These are phyloP conservation scores for Tetramorium alpestre DNA, from an alignment of 1,140 invertebrate genomes.

Conservation along the genomic window DNA sequence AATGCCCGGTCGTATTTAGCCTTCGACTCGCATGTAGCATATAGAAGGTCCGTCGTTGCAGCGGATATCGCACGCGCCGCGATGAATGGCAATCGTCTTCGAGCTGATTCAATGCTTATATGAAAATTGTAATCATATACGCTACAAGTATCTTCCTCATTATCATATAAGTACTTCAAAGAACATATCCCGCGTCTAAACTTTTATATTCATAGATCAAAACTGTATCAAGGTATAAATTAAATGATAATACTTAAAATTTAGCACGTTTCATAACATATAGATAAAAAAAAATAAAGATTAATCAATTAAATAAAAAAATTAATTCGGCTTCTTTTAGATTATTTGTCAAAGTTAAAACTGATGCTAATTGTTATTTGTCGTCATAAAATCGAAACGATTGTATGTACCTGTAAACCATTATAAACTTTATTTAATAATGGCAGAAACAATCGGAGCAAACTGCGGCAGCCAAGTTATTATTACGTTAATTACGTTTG, in stretches of 20 bases:
- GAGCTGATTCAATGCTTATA: slow-evolving; percentile 35
- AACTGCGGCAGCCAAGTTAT: not conserved
- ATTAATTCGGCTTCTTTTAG: not conserved
- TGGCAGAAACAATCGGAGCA: not conserved
- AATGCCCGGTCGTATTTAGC: slow-evolving; percentile 76
- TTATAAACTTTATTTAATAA: not conserved
- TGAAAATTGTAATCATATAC: not conserved
- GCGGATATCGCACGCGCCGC: slow-evolving; percentile 70
- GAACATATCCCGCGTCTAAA: not conserved
- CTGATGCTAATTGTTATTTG: not conserved
- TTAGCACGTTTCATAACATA: not conserved
- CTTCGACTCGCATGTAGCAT: slow-evolving; percentile 67
- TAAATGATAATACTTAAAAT: not conserved
- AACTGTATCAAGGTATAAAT: not conserved
- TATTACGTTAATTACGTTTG: not conserved
- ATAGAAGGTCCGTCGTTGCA: slow-evolving; percentile 64
- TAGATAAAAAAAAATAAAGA: too few relatives aligned
- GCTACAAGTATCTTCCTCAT: not conserved
- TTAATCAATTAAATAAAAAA: not conserved
- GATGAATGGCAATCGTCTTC: slow-evolving; percentile 71
- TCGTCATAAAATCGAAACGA: not conserved
- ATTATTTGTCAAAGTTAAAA: not conserved
- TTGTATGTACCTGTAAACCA: not conserved
- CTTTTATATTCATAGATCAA: not conserved
- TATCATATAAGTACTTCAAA: not conserved